Evolutionary conservation across 1,140 invertebrate species (phyloP), one percentile per base, ranked within the genome.

Genomic region (Bombus sibiricus): DNA sequence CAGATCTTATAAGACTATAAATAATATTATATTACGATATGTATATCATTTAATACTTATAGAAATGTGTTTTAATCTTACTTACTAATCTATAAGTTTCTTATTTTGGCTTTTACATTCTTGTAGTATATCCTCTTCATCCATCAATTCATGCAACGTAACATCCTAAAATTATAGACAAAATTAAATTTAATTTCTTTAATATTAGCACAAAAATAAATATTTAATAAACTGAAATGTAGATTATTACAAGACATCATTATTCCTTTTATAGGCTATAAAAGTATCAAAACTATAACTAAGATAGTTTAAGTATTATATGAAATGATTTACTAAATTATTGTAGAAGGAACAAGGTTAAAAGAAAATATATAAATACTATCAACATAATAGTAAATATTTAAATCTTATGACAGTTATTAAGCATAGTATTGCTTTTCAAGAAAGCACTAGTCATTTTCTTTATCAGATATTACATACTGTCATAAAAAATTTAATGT

Each of bases 91-190:
- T 88, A 99, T 96, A 82, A 99, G 96, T 92, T 97, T 98, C 95
- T 98, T 98, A 94, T 99, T 99, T 94, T 98, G 98, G 87, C 97
- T 97, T 96, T 98, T 98, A 95, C 98, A 99, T 96, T 99, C 98
- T 95, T 99, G 98, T 86, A 99, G 96, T 92, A 99, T 98, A 95
- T 99, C 98, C 94, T 99, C 98, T 95, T 98, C 98, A 94, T 99
- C 98, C 96, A 99, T 96, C 81, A 99, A 96, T 94, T 98, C 98
- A 91, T 97, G 96, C 74, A 99, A 96, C 34, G 97, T 98, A 74
- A 99, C 97, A 97, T 98, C 97, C 98, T 99, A 94, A 81, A 96
- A 96, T 91, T 88, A 83, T 80, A 68, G 78, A 12, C 15, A 78
- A 34, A 34, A 80, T 87, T 79, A 75, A 34, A 83, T 74, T 62